A percentile compares a stretch with the other conserved stretches of the same genome.
phyloP scores from a whole-genome alignment of 2,888 invertebrate genomes.

The Melipona bicolor region DNA sequence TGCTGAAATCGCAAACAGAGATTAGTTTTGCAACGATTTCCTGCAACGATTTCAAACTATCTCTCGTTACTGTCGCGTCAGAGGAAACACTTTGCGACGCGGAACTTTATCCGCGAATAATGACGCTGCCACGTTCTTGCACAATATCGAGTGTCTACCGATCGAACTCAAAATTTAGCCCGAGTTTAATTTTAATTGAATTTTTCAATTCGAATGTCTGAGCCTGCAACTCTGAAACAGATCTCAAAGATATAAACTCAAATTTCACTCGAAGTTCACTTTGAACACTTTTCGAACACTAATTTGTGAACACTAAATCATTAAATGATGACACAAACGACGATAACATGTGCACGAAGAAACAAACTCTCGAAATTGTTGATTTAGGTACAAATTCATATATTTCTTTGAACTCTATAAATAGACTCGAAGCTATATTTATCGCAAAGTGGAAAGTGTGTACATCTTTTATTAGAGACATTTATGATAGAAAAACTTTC shows the following conservation, averaged over 20 bases:
- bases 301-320: not conserved
- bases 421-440: not conserved
- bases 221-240: not conserved
- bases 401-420: not conserved
- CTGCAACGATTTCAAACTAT: not conserved
- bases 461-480: not conserved
- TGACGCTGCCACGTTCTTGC: too few relatives aligned
- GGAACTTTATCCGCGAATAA: not conserved
- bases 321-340: not conserved
- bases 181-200: not conserved
- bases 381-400: not conserved
- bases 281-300: not conserved
- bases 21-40: constrained; percentile 8
- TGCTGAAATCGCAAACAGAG: constrained; percentile 84
- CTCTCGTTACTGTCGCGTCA: not conserved
- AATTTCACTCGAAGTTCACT: not conserved
- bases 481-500: not conserved
- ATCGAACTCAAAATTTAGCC: not conserved
- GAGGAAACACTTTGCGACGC: not conserved
- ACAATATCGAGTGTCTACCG: not conserved
- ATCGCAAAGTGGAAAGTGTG: not conserved
- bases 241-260: not conserved
- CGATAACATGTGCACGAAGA: too few relatives aligned
- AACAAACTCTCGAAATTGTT: not conserved
- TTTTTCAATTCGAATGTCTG: not conserved